Conservation (phyloP, 2,888 invertebrate genomes). For the Melinopterus prodromus region DNA sequence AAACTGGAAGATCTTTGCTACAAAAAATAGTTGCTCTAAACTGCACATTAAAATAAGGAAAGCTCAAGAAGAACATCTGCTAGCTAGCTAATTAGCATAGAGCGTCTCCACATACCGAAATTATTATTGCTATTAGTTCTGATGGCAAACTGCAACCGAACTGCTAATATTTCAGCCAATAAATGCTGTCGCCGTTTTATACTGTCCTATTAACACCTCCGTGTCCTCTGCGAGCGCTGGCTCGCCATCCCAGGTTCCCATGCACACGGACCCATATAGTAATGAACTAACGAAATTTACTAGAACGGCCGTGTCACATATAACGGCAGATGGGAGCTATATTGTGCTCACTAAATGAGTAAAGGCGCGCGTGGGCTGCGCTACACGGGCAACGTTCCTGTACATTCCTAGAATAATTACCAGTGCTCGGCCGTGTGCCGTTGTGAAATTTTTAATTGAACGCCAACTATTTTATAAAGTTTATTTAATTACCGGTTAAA, state of each 20-base stretch:
- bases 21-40: background rate
- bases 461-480: slow-evolving; percentile 13
- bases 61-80: background rate
- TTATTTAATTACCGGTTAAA: slow-evolving; percentile 23
- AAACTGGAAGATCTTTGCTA: too few species aligned
- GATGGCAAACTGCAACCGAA: slow-evolving; percentile 21
- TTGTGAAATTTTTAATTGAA: slow-evolving; percentile 29
- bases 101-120: slow-evolving; percentile 8
- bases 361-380: slow-evolving; percentile 29
- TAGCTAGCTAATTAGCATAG: background rate
- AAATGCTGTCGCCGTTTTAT: slow-evolving; percentile 20
- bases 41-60: background rate
- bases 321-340: slow-evolving; percentile 30
- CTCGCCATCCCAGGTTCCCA: background rate
- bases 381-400: slow-evolving; percentile 26
- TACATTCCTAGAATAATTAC: slow-evolving; percentile 33
- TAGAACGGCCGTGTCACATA: slow-evolving; percentile 27
- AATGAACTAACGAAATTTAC: slow-evolving; percentile 32
- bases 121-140: slow-evolving; percentile 17
- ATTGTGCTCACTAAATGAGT: slow-evolving; percentile 26
- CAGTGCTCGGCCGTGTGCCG: slow-evolving; percentile 8
- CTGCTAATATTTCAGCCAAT: slow-evolving; percentile 22
- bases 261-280: slow-evolving; percentile 11
- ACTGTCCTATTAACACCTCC: slow-evolving; percentile 22
- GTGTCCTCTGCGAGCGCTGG: background rate